These are phyloP conservation scores for Halcyon malimbica DNA, from an alignment of 2,113 vertebrate species.

Conservation along the genomic window DNA sequence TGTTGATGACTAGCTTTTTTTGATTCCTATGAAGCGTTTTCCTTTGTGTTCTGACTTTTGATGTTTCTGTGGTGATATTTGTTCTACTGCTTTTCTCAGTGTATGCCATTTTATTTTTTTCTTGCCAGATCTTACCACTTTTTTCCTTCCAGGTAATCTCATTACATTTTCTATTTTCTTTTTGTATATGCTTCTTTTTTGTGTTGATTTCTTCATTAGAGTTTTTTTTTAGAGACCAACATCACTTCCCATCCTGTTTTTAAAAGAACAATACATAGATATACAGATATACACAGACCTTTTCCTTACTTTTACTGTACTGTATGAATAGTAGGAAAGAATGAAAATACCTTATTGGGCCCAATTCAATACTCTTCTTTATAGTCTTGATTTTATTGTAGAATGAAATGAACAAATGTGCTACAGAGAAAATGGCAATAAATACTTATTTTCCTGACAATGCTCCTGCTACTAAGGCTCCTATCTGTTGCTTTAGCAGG, in stretches of 20 bases:
- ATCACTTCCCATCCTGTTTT: neutral
- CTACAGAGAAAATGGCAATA: neutral
- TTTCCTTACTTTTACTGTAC: neutral
- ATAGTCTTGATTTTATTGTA: neutral
- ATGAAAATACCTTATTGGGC: neutral
- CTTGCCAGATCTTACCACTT: neutral
- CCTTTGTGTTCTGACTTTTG: neutral
- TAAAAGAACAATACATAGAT: neutral
- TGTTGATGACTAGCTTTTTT: neutral
- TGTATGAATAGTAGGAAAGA: neutral
- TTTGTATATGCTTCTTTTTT: neutral
- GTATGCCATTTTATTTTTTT: neutral
- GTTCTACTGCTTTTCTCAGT: neutral
- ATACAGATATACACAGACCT: neutral
- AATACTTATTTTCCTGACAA: neutral
- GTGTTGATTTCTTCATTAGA: neutral
- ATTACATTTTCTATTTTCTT: neutral
- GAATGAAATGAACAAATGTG: neutral
- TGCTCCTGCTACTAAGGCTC: neutral
- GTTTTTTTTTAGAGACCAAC: neutral
- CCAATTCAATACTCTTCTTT: neutral
- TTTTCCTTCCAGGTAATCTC: neutral
- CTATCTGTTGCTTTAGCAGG: neutral
- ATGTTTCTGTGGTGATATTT: neutral
- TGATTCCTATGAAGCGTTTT: neutral